phyloP scores from a whole-genome alignment of 2,888 invertebrate species.

The Conistra vaccinii region DNA sequence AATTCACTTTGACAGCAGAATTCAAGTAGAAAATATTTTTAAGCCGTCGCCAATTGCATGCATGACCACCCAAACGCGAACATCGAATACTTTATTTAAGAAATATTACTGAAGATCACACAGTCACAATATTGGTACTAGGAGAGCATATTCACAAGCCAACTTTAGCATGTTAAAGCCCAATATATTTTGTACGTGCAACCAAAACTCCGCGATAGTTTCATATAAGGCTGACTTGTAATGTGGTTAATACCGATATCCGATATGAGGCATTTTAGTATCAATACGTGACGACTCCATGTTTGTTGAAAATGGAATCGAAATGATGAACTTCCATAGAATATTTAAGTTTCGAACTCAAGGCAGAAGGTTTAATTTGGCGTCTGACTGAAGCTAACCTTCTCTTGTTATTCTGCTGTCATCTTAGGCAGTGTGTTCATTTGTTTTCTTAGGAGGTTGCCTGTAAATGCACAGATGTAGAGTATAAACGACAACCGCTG shows the following conservation, averaged over 20 bases:
- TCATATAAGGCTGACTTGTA: conserved; percentile 5
- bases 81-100: conserved; percentile 7
- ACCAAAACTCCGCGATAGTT: conserved; percentile 27
- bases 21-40: conserved; percentile 16
- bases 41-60: conserved; percentile 24
- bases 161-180: conserved; percentile 39
- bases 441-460: not conserved
- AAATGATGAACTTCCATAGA: conserved; percentile 2
- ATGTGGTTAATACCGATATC: conserved; percentile 16
- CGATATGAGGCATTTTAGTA: conserved; percentile 23
- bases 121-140: conserved; percentile 41
- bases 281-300: conserved; percentile 10
- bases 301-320: not conserved
- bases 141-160: conserved; percentile 41
- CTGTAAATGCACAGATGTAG: too few species aligned
- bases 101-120: conserved; percentile 13
- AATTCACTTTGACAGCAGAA: conserved; percentile 27
- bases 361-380: conserved; percentile 6
- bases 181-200: conserved; percentile 46
- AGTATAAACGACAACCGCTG: not conserved
- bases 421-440: not conserved
- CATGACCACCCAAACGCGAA: conserved; percentile 9
- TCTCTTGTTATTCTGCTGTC: not conserved
- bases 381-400: not conserved
- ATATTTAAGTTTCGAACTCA: conserved; percentile 10